phyloP scores from a whole-genome alignment of 2,888 invertebrate genomes.

The Leucozona laternaria region DNA sequence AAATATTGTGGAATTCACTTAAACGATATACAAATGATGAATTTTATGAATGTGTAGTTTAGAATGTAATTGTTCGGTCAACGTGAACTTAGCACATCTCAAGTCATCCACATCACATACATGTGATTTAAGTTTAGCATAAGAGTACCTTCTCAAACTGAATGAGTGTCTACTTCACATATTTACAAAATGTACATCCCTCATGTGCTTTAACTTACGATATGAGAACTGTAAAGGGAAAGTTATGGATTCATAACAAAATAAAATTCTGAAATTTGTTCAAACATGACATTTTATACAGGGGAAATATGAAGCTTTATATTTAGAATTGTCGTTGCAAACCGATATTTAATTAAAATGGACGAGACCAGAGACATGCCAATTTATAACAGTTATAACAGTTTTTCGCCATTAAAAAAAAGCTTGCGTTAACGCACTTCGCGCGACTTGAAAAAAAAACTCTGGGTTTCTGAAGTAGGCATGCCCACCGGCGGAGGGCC shows the following conservation, averaged over 20 bases:
- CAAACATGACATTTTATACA: background rate
- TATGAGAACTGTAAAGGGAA: background rate
- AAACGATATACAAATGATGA: background rate
- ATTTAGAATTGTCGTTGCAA: too few relatives aligned
- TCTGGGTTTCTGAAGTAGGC: too few relatives aligned
- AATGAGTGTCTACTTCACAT: too few relatives aligned
- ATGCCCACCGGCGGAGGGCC: too few relatives aligned
- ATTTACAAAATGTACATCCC: too few relatives aligned
- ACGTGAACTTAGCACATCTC: background rate
- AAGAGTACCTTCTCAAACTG: background rate
- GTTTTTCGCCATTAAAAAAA: too few relatives aligned
- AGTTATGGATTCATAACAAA: background rate
- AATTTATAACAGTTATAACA: too few relatives aligned
- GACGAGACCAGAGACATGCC: too few relatives aligned
- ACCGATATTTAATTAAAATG: too few relatives aligned
- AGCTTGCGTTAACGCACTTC: too few relatives aligned
- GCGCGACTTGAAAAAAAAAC: too few relatives aligned
- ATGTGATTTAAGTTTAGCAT: background rate
- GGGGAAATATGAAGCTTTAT: background rate
- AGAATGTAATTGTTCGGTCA: background rate
- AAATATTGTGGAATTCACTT: conserved; percentile 17
- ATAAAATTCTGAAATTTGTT: background rate
- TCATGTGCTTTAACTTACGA: background rate
- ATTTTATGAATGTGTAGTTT: background rate
- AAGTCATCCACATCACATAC: background rate